Evolutionary conservation across 1,140 invertebrate genomes (phyloP), one percentile per base, ranked within the genome.

Genomic region (Araneus ventricosus): DNA sequence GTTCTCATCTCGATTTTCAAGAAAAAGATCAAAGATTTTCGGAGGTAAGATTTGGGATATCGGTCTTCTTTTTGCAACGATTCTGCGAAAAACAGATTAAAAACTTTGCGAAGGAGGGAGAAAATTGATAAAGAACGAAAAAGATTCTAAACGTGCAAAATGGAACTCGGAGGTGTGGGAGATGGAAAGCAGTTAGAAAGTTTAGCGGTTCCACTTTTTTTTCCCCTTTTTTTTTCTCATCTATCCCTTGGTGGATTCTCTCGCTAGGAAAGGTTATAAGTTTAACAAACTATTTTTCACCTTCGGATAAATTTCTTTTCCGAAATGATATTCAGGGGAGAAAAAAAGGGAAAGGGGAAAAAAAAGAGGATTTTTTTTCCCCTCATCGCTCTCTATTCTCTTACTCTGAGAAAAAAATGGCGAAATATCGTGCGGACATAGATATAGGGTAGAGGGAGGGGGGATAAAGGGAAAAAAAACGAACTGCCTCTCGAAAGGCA

Each of bases 281-380:
- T 75, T 75, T 75, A 75, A 75, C 70, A 75, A 75, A 75, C 70
- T 75, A 75, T 75, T 75, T 75, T 75, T 75, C 70, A 75, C 70
- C 45, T 75, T 20, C 70, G 70, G 34, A 37, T 75, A 20, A 75
- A 75, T 75, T 75, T 75, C 70, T 75, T 75, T 75, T 75, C 27
- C 17, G 70, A 34, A 75, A 75, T 75, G 70, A 75, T 75, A 75
- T 75, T 75, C 70, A 75, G 30, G n/a, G n/a, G 37, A 75, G 22
- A 63, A 63, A 24, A 17, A 75, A 34, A 30, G 14, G 4, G 20
- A 34, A 20, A 30, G 4, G 20, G 30, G 30, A 22, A 20, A 14
- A 22, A 20, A 14, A 10, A 27, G n/a, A 30, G 45, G 59, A 61
- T 61, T 70, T 63, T 57, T 57, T 67, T 30, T 70, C 67, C 30